A percentile compares a stretch with the other conserved stretches of the same genome.
These are phyloP conservation scores for Ceramica pisi DNA, from an alignment of 2,888 invertebrate species.

Conservation along the genomic window DNA sequence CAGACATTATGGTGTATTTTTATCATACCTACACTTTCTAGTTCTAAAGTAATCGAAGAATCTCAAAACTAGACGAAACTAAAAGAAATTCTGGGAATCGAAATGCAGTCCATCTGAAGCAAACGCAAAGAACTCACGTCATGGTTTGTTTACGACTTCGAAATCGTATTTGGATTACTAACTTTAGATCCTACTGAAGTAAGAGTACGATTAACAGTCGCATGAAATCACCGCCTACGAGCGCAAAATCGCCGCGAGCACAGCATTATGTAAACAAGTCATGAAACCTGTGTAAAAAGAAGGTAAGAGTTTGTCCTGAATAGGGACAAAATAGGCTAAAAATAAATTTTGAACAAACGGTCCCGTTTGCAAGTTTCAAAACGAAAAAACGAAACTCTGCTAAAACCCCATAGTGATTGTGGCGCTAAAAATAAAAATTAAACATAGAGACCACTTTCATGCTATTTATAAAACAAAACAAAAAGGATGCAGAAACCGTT, in stretches of 20 bases:
- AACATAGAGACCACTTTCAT: neutral
- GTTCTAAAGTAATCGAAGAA: neutral
- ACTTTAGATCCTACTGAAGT: neutral
- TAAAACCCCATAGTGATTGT: neutral
- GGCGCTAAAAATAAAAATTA: neutral
- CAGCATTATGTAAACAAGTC: neutral
- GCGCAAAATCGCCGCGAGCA: neutral
- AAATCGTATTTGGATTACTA: neutral
- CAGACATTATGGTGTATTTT: neutral
- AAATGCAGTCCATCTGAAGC: slow-evolving; percentile 5
- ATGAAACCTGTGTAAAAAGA: neutral
- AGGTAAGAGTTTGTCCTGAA: neutral
- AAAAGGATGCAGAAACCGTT: neutral
- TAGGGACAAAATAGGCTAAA: neutral
- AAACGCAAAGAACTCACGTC: slow-evolving; percentile 1
- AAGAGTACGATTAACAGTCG: neutral
- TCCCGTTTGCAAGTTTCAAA: neutral
- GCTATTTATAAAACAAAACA: neutral
- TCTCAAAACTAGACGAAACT: neutral
- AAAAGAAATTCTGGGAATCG: neutral
- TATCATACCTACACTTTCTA: neutral
- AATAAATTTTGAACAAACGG: neutral
- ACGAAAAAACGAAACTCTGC: neutral
- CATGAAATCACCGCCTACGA: neutral
- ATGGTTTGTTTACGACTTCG: neutral